phyloP scores from a whole-genome alignment of 2,888 invertebrate species.

The Drosophila nigricruria region DNA sequence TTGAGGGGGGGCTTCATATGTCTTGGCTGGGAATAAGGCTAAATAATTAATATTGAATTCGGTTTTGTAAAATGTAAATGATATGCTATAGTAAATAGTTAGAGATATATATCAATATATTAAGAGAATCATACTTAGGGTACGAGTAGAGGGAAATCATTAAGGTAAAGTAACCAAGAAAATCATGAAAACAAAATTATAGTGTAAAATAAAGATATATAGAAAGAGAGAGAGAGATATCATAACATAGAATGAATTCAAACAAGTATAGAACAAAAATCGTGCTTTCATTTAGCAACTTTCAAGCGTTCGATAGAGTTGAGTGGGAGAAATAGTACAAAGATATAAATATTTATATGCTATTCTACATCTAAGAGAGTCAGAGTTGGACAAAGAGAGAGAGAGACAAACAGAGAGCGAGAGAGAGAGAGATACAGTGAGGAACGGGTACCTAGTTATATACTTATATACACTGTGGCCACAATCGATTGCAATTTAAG shows the following conservation, averaged over 20 bases:
- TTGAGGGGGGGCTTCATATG: conserved; percentile 9
- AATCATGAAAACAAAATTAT: conserved; percentile 34
- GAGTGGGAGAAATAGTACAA: conserved; percentile 35
- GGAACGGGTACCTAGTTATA: conserved; percentile 15
- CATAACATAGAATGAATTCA: conserved; percentile 40
- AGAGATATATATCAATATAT: conserved; percentile 11
- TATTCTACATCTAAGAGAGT: conserved; percentile 22
- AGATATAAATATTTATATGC: conserved; percentile 20
- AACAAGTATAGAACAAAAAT: conserved; percentile 44
- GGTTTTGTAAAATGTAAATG: conserved; percentile 58
- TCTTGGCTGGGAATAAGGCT: conserved; percentile 34
- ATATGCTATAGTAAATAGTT: conserved; percentile 62
- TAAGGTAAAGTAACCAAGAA: conserved; percentile 23
- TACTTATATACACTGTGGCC: conserved; percentile 41
- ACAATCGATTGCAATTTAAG: conserved; percentile 73
- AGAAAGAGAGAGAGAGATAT: conserved; percentile 28
- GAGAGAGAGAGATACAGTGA: conserved; percentile 12
- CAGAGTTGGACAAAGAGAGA: conserved; percentile 6
- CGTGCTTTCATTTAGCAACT: conserved; percentile 66
- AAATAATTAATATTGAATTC: conserved; percentile 45
- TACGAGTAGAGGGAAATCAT: conserved; percentile 28
- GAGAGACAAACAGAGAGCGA: conserved; percentile 18
- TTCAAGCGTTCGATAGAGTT: conserved; percentile 50
- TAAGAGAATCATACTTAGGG: conserved; percentile 37
- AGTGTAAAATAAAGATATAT: conserved; percentile 11